phyloP scores from a whole-genome alignment of 2,888 invertebrate species.

The Cataglyphis albicans region DNA sequence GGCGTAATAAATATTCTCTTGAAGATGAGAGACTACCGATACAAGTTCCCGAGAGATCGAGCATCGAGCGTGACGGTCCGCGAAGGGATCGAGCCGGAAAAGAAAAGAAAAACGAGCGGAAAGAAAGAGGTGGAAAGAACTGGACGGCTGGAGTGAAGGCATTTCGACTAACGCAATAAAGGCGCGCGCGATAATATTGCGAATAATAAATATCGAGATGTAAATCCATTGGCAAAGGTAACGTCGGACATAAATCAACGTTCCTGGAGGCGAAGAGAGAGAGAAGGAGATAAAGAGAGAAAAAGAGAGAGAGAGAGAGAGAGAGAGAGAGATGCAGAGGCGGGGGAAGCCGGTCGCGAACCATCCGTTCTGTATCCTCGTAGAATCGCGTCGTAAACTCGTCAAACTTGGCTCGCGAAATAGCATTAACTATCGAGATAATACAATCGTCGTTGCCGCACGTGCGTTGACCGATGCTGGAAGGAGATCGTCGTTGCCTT shows the following conservation, averaged over 20 bases:
- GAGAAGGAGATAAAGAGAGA: constrained; percentile 6
- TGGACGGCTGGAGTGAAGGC: constrained; percentile 67
- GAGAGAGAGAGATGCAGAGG: constrained; percentile 23
- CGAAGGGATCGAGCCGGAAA: constrained; percentile 48
- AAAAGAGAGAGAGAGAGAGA: not conserved
- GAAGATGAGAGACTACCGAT: constrained; percentile 49
- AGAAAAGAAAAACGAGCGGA: constrained; percentile 38
- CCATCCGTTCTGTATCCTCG: constrained; percentile 79
- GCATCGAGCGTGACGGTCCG: constrained; percentile 59
- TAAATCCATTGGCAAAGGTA: constrained; percentile 86
- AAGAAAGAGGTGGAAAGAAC: constrained; percentile 53
- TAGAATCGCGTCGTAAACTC: constrained; percentile 85
- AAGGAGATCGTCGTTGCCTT: constrained; percentile 46
- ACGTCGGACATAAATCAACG: constrained; percentile 85
- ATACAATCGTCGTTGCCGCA: constrained; percentile 82
- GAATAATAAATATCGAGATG: constrained; percentile 86
- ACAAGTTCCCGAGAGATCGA: constrained; percentile 54
- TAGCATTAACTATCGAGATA: constrained; percentile 85
- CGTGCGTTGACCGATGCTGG: constrained; percentile 48
- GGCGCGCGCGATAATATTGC: constrained; percentile 83
- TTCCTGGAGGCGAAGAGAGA: constrained; percentile 66
- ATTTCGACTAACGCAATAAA: constrained; percentile 85
- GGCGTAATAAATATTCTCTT: constrained; percentile 35
- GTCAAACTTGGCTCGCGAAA: constrained; percentile 85
- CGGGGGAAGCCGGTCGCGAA: constrained; percentile 61